Evolutionary conservation across 2,888 invertebrate genomes (phyloP).

Genomic region (Mythimna albipuncta): DNA sequence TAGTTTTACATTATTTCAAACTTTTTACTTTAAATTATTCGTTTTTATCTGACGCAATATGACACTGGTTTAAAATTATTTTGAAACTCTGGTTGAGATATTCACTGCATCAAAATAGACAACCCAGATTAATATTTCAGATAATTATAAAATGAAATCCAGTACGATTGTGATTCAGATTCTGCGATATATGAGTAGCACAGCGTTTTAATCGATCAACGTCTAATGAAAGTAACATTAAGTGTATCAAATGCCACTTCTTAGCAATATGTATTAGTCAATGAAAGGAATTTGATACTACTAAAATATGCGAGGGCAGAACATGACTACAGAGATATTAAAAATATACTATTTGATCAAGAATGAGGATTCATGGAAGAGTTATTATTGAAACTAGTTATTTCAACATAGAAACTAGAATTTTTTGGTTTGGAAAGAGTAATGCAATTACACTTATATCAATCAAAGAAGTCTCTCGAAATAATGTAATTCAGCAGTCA

Average conservation of each 20-base stretch:
- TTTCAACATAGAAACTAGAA: not conserved
- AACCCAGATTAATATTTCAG: not conserved
- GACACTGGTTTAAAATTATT: not conserved
- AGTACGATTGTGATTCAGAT: constrained; percentile 41
- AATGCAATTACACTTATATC: not conserved
- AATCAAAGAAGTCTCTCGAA: not conserved
- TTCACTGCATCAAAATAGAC: constrained; percentile 6
- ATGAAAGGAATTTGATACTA: constrained; percentile 26
- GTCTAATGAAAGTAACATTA: constrained; percentile 42
- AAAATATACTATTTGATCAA: not conserved
- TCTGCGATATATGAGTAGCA: not conserved
- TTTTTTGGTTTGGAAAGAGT: not conserved
- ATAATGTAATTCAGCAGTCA: not conserved
- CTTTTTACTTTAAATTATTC: too few species aligned
- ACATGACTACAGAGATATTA: not conserved
- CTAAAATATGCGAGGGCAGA: not conserved
- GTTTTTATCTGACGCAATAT: too few species aligned
- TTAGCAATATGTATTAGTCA: constrained; percentile 18
- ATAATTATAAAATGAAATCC: constrained; percentile 29
- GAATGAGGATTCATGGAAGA: not conserved
- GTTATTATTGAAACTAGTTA: not conserved
- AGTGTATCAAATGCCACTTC: constrained; percentile 23
- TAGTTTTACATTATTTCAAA: too few species aligned
- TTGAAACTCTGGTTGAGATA: not conserved
- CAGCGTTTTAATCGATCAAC: constrained; percentile 41